Evolutionary conservation across 1,140 invertebrate genomes (phyloP).

Genomic region (Eufriesea mexicana): DNA sequence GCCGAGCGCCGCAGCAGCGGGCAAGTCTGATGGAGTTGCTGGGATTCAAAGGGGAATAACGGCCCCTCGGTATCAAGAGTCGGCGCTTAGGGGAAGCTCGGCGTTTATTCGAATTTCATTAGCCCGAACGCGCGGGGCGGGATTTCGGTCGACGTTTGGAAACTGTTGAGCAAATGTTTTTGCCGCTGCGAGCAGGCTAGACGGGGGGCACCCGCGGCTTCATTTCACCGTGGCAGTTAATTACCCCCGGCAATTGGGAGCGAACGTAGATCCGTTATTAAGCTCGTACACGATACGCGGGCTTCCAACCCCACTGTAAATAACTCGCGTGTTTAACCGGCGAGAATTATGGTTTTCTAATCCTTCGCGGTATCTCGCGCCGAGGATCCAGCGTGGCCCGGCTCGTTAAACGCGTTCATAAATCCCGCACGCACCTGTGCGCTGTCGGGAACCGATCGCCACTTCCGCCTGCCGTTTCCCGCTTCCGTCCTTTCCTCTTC

Average conservation of each 20-base stretch:
- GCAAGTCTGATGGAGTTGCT: neutral
- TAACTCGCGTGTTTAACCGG: slow-evolving; percentile 30
- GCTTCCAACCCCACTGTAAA: slow-evolving; percentile 8
- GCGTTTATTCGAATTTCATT: slow-evolving; percentile 20
- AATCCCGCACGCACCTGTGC: slow-evolving; percentile 28
- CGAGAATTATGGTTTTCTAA: slow-evolving; percentile 56
- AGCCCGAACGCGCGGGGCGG: neutral
- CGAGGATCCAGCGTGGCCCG: slow-evolving; percentile 9
- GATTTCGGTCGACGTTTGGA: neutral
- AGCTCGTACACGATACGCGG: neutral
- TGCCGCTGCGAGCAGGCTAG: neutral
- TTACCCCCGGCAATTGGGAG: slow-evolving; percentile 6
- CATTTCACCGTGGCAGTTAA: slow-evolving; percentile 5
- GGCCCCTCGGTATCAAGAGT: neutral
- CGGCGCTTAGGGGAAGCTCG: neutral
- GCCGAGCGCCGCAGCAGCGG: neutral
- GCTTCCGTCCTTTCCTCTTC: neutral
- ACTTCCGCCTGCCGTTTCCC: neutral
- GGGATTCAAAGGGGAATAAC: slow-evolving; percentile 28
- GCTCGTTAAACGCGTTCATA: slow-evolving; percentile 42
- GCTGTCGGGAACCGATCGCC: neutral
- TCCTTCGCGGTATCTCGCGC: slow-evolving; percentile 25
- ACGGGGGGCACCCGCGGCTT: neutral
- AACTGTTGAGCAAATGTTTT: slow-evolving; percentile 27
- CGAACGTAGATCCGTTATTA: slow-evolving; percentile 2